These are phyloP conservation scores for Gallinago solitaria DNA, from an alignment of 2,797 vertebrate genomes.

Conservation along the genomic window DNA sequence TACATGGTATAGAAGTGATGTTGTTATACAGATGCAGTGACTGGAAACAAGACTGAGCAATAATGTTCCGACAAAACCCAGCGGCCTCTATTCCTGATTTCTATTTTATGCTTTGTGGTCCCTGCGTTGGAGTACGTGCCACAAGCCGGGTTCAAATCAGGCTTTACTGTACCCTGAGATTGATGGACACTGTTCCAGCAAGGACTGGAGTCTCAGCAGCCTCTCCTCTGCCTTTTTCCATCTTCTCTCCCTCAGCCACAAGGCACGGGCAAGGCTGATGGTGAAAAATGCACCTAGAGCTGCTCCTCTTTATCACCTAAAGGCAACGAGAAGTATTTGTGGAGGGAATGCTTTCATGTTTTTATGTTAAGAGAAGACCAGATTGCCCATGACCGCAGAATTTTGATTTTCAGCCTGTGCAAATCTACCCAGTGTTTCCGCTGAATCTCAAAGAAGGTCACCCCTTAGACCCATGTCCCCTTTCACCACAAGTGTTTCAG, in stretches of 20 bases:
- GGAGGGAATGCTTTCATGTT: not conserved
- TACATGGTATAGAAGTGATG: slow-evolving; percentile 54
- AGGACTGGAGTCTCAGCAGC: not conserved
- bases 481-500: not conserved
- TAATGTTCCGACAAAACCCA: slow-evolving; percentile 53
- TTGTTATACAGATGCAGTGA: slow-evolving; percentile 61
- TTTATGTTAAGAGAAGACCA: not conserved
- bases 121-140: not conserved
- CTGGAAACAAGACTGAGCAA: slow-evolving; percentile 45
- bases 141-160: not conserved
- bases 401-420: not conserved
- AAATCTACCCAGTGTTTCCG: not conserved
- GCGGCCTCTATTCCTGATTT: slow-evolving; percentile 26
- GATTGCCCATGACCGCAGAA: not conserved
- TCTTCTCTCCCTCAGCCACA: not conserved
- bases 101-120: slow-evolving; percentile 32
- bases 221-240: not conserved
- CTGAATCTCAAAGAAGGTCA: not conserved
- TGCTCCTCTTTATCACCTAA: not conserved
- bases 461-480: accelerated
- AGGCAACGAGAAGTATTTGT: not conserved
- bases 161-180: not conserved
- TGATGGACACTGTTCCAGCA: not conserved
- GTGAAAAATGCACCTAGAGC: not conserved
- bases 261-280: not conserved